These are phyloP conservation scores for Zapornia atra DNA, from an alignment of 2,113 vertebrate species.

Conservation along the genomic window DNA sequence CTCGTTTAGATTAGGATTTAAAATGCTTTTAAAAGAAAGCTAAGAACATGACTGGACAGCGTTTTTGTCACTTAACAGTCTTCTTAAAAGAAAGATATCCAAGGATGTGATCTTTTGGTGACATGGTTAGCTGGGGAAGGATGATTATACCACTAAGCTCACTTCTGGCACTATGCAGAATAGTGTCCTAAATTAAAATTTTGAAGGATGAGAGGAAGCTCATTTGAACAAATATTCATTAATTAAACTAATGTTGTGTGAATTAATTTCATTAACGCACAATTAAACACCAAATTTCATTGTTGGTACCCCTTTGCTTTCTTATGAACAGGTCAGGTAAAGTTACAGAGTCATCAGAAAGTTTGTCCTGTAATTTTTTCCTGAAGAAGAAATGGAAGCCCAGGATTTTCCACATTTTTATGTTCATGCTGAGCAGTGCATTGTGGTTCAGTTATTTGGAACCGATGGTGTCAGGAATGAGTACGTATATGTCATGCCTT, in stretches of 20 bases:
- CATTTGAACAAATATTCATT: slow-evolving; percentile 34
- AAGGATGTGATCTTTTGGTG: not conserved
- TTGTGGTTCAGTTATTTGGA: not conserved
- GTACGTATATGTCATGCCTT: not conserved
- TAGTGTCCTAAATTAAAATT: not conserved
- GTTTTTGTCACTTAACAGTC: not conserved
- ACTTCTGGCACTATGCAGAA: not conserved
- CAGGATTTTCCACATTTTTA: not conserved
- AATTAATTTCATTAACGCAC: slow-evolving; percentile 3
- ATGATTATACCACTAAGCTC: not conserved
- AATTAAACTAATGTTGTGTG: slow-evolving; percentile 34
- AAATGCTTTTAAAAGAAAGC: not conserved
- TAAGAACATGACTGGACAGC: not conserved
- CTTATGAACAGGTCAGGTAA: not conserved
- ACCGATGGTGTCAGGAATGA: not conserved
- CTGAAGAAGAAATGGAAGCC: not conserved
- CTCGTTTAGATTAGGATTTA: not conserved
- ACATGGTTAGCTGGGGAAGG: not conserved
- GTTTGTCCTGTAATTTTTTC: not conserved
- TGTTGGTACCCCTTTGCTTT: not conserved
- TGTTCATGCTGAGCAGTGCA: not conserved
- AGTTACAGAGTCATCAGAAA: not conserved
- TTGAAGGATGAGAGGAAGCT: not conserved
- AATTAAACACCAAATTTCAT: not conserved
- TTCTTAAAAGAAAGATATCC: not conserved